A percentile compares a stretch with the other conserved stretches of the same genome.
Evolutionary conservation across 2,113 vertebrate genomes (phyloP).

Genomic region (Calyptomena viridis): DNA sequence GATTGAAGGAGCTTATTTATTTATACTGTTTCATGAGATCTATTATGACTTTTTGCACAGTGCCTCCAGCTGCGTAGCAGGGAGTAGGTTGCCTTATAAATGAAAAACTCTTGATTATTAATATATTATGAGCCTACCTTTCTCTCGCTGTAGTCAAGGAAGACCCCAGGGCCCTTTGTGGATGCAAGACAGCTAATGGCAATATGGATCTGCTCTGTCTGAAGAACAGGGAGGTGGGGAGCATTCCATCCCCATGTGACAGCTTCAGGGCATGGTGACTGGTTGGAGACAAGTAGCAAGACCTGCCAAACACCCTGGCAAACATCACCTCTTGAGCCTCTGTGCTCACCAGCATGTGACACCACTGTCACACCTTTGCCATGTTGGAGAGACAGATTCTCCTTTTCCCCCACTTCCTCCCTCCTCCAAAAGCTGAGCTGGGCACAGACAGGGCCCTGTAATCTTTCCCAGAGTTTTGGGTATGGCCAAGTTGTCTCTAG

Average conservation of each 20-base stretch:
- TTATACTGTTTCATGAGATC: background rate
- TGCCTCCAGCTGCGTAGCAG: background rate
- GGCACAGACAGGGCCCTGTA: background rate
- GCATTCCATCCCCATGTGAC: fast-evolving
- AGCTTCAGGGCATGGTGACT: background rate
- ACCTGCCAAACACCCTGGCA: background rate
- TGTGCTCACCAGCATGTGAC: fast-evolving
- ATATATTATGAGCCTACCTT: background rate
- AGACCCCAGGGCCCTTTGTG: background rate
- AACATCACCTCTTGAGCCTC: background rate
- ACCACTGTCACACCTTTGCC: background rate
- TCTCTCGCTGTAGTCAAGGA: background rate
- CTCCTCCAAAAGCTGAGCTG: background rate
- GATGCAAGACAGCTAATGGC: background rate
- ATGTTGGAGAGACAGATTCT: background rate
- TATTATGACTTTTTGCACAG: background rate
- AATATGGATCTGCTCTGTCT: background rate
- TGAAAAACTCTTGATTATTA: background rate
- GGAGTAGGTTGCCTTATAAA: background rate
- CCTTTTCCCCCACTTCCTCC: background rate
- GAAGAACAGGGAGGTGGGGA: background rate
- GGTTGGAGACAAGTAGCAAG: background rate
- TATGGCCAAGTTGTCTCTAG: background rate
- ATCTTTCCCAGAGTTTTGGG: background rate
- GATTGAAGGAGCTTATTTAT: background rate